Conservation (phyloP, 1,140 invertebrate genomes). For the Diachasma alloeum region DNA sequence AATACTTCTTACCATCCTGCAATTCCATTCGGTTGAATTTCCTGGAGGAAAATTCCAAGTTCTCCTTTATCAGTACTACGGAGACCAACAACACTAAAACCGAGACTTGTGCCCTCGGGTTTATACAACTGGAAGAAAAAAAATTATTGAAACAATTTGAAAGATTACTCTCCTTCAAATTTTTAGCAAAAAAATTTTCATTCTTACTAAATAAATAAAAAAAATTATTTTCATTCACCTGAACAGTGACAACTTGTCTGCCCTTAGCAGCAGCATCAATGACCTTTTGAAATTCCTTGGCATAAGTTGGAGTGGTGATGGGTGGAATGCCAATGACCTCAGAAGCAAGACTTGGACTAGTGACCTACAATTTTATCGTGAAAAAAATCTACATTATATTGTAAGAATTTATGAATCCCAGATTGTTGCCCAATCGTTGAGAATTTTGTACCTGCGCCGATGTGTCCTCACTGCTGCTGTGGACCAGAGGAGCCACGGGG, state of each 20-base stretch:
- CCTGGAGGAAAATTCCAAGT: constrained; percentile 80
- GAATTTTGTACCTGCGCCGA: constrained; percentile 53
- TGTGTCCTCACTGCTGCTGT: constrained; percentile 66
- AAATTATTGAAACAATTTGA: not conserved
- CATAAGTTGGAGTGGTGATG: constrained; percentile 70
- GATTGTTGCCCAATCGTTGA: constrained; percentile 3
- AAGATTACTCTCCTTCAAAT: no score
- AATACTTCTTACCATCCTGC: constrained; percentile 71
- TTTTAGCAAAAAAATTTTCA: no score
- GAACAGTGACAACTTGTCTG: constrained; percentile 69
- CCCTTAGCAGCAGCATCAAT: constrained; percentile 72
- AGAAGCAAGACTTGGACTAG: constrained; percentile 59
- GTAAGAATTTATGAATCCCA: constrained; percentile 4
- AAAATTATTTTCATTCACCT: constrained; percentile 55
- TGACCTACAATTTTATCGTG: constrained; percentile 49
- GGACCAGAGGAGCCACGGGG: constrained; percentile 64
- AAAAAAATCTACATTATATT: constrained; percentile 12
- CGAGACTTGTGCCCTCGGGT: constrained; percentile 77
- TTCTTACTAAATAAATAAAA: not conserved
- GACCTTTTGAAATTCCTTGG: constrained; percentile 72
- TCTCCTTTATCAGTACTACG: constrained; percentile 76
- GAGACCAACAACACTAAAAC: constrained; percentile 80
- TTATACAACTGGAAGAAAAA: constrained; percentile 70
- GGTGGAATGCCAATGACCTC: constrained; percentile 65
- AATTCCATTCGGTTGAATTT: constrained; percentile 78